Base-by-base conservation (phyloP, 1,140 invertebrate genomes). In the Choristoneura fumiferana region DNA sequence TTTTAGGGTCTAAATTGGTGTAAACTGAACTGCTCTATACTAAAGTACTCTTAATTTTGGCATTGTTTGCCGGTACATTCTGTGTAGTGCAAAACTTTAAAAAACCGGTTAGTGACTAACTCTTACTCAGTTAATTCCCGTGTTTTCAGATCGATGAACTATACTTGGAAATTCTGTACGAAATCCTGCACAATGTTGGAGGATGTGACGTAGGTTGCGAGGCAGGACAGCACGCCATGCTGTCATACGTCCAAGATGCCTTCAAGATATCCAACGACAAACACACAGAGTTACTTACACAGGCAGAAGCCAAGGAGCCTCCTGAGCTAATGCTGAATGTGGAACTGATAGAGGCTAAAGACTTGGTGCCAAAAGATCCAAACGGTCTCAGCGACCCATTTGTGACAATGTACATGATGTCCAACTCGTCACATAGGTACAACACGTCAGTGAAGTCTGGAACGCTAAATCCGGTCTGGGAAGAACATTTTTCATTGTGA, bases 321-420 rank as follows among this genome's bases (percentile, higher is more conserved):
- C 98, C 98, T 0, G 95, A 98, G 73, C 92, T 99, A 60, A 92
- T 98, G 73, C 88, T 99, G 13, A 98, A 99, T 84, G 94, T 98
- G 0, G 96, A 97, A 81, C 94, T 99, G 12, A 92, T 98, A 15
- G 96, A 98, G 91, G 98, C 96, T 0, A 95, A 96, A 87, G 97
- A 98, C 69, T 84, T 99, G 29, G 92, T 94, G 67, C 95, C 98
- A 3, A 99, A 99, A 91, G 98, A 99, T 91, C 94, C 98, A 0
- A 98, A 98, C 88, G 98, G 98, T 14, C 93, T 97, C 60, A 98
- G 97, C 76, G 98, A 99, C 91, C 98, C 98, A 1, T 99, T 98
- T 76, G 96, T 96, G 17, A 96, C 95, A 1, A 90, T 97, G 61
- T 97, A 94, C 84, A 86, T 96, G 55, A 93, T 94, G 74, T 96